A percentile compares a stretch with the other conserved stretches of the same genome.
These are phyloP conservation scores for Hyposoter dolosus DNA, from an alignment of 2,888 invertebrate species.

Conservation along the genomic window DNA sequence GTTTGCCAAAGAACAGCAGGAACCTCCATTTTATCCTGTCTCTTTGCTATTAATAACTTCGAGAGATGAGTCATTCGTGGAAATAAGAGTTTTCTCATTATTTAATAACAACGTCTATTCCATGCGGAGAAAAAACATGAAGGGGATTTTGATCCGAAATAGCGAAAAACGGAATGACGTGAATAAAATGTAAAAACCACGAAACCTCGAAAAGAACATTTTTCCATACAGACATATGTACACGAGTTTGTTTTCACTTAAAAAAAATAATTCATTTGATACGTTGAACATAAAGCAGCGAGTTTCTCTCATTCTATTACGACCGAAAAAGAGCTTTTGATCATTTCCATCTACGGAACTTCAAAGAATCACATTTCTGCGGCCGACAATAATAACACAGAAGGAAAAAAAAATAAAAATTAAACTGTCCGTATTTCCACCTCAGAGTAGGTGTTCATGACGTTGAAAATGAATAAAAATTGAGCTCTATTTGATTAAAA, in stretches of 20 bases:
- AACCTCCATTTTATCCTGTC: neutral
- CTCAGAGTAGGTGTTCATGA: neutral
- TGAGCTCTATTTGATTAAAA: neutral
- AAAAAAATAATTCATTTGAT: neutral
- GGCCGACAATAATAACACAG: neutral
- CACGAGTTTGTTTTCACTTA: neutral
- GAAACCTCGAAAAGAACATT: neutral
- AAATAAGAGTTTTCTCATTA: neutral
- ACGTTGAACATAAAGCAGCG: neutral
- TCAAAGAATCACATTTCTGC: neutral
- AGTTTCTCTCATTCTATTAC: neutral
- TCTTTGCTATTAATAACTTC: neutral
- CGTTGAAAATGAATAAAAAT: neutral
- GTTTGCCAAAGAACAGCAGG: neutral
- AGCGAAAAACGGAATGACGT: neutral
- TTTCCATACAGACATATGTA: neutral
- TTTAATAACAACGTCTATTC: neutral
- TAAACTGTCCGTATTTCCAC: neutral
- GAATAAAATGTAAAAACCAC: neutral
- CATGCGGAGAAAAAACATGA: neutral
- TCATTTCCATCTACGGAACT: neutral
- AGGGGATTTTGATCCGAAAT: neutral
- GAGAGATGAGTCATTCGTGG: neutral
- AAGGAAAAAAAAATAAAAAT: neutral
- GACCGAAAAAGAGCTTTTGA: neutral